phyloP scores from a whole-genome alignment of 2,113 vertebrate species.

The Epinephelus lanceolatus region DNA sequence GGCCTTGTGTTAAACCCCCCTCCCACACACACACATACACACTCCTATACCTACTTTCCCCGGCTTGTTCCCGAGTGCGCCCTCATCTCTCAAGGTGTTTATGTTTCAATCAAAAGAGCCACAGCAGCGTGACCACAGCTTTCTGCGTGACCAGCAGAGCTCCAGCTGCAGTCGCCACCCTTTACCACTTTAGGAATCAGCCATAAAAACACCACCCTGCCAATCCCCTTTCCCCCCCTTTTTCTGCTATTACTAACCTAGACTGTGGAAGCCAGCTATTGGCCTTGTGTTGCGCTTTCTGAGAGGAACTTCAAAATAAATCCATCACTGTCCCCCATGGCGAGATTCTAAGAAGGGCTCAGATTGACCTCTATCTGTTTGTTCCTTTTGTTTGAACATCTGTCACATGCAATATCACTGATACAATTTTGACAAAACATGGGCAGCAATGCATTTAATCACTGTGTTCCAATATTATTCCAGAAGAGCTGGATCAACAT shows the following conservation, averaged over 20 bases:
- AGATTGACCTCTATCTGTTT: constrained; percentile 36
- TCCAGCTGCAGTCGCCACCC: constrained; percentile 33
- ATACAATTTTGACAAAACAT: neutral
- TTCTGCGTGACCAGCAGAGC: constrained; percentile 66
- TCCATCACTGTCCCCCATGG: constrained; percentile 51
- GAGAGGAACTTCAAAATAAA: constrained; percentile 52
- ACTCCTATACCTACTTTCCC: constrained; percentile 42
- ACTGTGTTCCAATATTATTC: neutral
- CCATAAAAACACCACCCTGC: constrained; percentile 38
- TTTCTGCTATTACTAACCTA: constrained; percentile 11
- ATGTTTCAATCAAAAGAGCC: constrained; percentile 84
- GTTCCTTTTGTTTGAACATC: constrained; percentile 21
- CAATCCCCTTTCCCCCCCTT: neutral
- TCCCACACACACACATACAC: constrained; percentile 10
- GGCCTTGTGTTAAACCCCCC: constrained; percentile 43
- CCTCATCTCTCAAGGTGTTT: constrained; percentile 78
- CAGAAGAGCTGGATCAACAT: neutral
- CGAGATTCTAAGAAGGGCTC: constrained; percentile 15
- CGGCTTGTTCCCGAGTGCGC: constrained; percentile 45
- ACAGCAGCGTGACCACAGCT: constrained; percentile 75
- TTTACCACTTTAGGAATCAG: constrained; percentile 58
- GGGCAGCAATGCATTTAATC: neutral
- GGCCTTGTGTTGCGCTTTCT: constrained; percentile 35
- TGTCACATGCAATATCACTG: constrained; percentile 28
- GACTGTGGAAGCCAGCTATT: constrained; percentile 19